Conservation (phyloP, 1,140 invertebrate genomes). For the Mizuhopecten yessoensis region DNA sequence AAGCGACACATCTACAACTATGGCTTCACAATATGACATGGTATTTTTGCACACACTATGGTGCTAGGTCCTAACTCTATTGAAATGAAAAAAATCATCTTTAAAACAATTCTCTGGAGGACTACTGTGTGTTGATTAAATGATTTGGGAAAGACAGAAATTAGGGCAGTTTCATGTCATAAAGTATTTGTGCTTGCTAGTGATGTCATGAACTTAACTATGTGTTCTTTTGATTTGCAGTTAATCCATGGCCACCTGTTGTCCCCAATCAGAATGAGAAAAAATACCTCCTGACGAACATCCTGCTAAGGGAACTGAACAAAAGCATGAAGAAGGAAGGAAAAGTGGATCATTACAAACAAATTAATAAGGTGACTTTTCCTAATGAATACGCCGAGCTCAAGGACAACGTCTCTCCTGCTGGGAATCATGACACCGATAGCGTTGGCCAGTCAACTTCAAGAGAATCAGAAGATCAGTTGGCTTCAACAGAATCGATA, state of each 20-base stretch:
- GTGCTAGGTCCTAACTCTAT: too few species aligned
- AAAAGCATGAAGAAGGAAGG: neutral
- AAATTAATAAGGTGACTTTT: neutral
- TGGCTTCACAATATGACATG: too few species aligned
- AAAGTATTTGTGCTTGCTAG: too few species aligned
- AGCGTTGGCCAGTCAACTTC: neutral
- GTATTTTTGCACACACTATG: too few species aligned
- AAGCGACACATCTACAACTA: too few species aligned
- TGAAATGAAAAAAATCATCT: too few species aligned
- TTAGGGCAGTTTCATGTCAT: too few species aligned
- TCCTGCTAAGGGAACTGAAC: neutral
- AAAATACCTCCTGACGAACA: neutral
- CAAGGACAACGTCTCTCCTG: neutral
- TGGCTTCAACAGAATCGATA: constrained; percentile 5
- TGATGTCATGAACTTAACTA: too few species aligned
- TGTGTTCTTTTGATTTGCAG: neutral
- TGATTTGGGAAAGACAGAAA: too few species aligned
- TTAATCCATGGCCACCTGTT: neutral
- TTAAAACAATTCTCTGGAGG: too few species aligned
- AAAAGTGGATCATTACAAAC: neutral
- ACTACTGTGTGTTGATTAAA: too few species aligned
- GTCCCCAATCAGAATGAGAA: neutral
- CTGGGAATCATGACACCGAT: neutral
- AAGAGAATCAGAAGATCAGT: neutral
- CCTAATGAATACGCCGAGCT: neutral